Evolutionary conservation across 2,113 vertebrate genomes (phyloP).

Genomic region (Casuarius casuarius): DNA sequence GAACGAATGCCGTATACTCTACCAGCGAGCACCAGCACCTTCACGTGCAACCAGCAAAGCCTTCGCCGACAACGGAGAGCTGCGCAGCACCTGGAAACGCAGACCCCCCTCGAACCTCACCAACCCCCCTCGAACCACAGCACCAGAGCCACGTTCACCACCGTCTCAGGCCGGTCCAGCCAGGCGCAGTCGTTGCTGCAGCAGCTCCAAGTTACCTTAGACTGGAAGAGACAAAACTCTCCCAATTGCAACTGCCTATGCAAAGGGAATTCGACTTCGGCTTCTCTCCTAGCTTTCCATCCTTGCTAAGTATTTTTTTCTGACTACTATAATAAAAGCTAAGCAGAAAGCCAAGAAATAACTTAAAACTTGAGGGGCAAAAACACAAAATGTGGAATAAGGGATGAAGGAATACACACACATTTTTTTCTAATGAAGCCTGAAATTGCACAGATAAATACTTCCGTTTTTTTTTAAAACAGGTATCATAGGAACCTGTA

Average conservation of each 20-base stretch:
- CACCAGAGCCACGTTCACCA: background rate
- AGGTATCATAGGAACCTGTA: background rate
- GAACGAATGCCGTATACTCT: background rate
- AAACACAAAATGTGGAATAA: background rate
- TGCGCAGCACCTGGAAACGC: fast-evolving
- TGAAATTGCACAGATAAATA: background rate
- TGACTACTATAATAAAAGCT: background rate
- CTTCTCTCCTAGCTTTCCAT: background rate
- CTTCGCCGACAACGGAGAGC: background rate
- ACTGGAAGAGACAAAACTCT: background rate
- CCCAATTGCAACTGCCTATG: fast-evolving
- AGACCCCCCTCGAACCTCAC: background rate
- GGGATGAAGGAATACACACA: background rate
- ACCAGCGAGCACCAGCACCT: background rate
- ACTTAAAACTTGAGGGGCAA: background rate
- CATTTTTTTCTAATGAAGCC: background rate
- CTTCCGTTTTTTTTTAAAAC: too few species aligned
- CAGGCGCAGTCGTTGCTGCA: background rate
- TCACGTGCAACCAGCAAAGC: background rate
- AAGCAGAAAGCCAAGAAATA: background rate
- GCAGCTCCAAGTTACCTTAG: background rate
- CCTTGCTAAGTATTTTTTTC: background rate
- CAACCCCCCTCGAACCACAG: background rate
- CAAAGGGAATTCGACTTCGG: background rate
- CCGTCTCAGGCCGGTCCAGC: background rate